Conservation (phyloP, 2,888 invertebrate species). For the Lithophane socia region DNA sequence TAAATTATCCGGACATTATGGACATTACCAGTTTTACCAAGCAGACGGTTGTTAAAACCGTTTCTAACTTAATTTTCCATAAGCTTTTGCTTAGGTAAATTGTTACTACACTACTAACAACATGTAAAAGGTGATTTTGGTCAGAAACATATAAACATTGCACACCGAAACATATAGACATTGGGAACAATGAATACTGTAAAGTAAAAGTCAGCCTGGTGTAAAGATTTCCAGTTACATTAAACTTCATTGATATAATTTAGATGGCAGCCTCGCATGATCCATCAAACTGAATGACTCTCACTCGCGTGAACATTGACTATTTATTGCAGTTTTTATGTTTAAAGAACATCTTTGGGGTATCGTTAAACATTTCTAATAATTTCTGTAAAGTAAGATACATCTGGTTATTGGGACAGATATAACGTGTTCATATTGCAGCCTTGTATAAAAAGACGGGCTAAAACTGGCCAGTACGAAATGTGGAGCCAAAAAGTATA, state of each 20-base stretch:
- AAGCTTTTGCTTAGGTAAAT: neutral
- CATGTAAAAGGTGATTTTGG: neutral
- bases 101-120: neutral
- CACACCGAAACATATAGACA: constrained; percentile 16
- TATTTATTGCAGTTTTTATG: constrained; percentile 54
- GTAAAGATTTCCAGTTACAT: constrained; percentile 27
- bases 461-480: constrained; percentile 20
- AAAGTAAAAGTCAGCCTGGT: constrained; percentile 48
- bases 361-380: constrained; percentile 11
- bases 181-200: constrained; percentile 9
- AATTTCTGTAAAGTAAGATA: constrained; percentile 10
- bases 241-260: constrained; percentile 51
- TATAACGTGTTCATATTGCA: constrained; percentile 18
- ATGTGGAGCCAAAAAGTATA: constrained; percentile 35
- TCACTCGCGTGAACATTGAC: constrained; percentile 65
- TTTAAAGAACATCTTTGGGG: constrained; percentile 25
- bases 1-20: neutral
- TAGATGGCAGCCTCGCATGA: constrained; percentile 58
- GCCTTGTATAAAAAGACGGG: constrained; percentile 41
- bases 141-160: constrained; percentile 2
- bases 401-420: constrained; percentile 11
- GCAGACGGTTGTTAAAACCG: neutral
- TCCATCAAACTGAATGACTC: constrained; percentile 51
- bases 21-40: constrained; percentile 12
- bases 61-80: constrained; percentile 11